Conservation (phyloP, 2,797 vertebrate species). For the Tarsius wallacei region DNA sequence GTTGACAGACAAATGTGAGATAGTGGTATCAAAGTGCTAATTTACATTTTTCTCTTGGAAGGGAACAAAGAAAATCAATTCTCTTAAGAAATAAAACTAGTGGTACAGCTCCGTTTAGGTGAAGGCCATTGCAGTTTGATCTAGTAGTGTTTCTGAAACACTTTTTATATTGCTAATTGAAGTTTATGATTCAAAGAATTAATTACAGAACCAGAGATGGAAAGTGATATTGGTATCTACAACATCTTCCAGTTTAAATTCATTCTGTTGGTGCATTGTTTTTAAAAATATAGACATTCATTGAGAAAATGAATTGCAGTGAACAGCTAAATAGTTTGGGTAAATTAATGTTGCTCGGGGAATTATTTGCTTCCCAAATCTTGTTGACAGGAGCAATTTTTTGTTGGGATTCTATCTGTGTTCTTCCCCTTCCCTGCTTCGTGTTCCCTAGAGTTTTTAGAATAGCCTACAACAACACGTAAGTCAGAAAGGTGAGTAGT, state of each 20-base stretch:
- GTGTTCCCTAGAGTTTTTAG: constrained; percentile 44
- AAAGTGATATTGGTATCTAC: constrained; percentile 50
- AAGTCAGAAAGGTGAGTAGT: not conserved
- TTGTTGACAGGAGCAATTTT: not conserved
- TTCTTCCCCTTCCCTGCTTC: not conserved
- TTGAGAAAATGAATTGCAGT: constrained; percentile 60
- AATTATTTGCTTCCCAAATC: constrained; percentile 44
- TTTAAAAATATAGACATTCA: constrained; percentile 44
- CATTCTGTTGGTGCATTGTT: constrained; percentile 49
- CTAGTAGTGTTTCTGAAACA: constrained; percentile 67
- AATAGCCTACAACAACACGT: not conserved
- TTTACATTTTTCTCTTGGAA: constrained; percentile 80
- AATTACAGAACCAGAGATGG: constrained; percentile 69
- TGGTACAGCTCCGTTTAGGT: constrained; percentile 60
- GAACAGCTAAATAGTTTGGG: constrained; percentile 43
- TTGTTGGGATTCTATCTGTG: constrained; percentile 2
- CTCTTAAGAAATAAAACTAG: constrained; percentile 68
- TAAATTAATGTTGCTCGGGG: constrained; percentile 21
- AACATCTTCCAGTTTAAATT: constrained; percentile 45
- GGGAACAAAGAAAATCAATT: constrained; percentile 83
- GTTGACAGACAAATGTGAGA: constrained; percentile 78
- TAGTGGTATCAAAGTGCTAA: constrained; percentile 77
- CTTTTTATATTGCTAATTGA: constrained; percentile 66
- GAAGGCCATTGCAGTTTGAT: constrained; percentile 67
- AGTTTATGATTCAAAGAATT: constrained; percentile 66